Conservation (phyloP, 2,888 invertebrate species). For the Steinernema carpocapsae region DNA sequence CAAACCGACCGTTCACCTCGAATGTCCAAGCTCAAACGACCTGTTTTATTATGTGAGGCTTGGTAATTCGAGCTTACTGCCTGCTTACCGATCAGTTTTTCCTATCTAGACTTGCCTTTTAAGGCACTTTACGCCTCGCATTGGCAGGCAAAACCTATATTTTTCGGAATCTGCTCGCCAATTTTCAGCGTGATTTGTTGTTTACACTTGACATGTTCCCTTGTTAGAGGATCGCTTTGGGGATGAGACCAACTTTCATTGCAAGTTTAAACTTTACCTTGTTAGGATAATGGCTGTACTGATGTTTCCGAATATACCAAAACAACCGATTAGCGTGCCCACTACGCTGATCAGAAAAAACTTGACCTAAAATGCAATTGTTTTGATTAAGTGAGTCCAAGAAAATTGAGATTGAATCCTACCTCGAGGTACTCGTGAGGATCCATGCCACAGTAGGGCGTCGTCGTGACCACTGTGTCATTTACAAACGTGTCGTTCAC, state of each 20-base stretch:
- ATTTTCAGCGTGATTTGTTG: too few species aligned
- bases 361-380: constrained; percentile 52
- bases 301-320: constrained; percentile 86
- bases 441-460: constrained; percentile 52
- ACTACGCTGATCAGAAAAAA: constrained; percentile 60
- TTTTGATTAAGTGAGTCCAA: not conserved
- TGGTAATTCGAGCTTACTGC: too few species aligned
- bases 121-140: too few species aligned
- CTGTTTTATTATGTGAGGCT: too few species aligned
- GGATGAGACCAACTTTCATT: not conserved
- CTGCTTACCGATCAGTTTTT: too few species aligned
- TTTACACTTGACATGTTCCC: too few species aligned
- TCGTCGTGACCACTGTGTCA: not conserved
- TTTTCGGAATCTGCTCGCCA: too few species aligned
- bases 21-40: too few species aligned
- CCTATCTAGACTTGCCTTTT: too few species aligned
- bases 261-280: constrained; percentile 44
- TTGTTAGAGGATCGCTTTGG: too few species aligned
- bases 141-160: too few species aligned
- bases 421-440: constrained; percentile 59
- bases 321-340: constrained; percentile 79
- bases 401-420: constrained; percentile 9
- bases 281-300: constrained; percentile 88
- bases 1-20: too few species aligned
- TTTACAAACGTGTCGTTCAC: constrained; percentile 9